A percentile compares a stretch with the other conserved stretches of the same genome.
These are phyloP conservation scores for Zootoca vivipara DNA, from an alignment of 2,113 vertebrate species.

Conservation along the genomic window DNA sequence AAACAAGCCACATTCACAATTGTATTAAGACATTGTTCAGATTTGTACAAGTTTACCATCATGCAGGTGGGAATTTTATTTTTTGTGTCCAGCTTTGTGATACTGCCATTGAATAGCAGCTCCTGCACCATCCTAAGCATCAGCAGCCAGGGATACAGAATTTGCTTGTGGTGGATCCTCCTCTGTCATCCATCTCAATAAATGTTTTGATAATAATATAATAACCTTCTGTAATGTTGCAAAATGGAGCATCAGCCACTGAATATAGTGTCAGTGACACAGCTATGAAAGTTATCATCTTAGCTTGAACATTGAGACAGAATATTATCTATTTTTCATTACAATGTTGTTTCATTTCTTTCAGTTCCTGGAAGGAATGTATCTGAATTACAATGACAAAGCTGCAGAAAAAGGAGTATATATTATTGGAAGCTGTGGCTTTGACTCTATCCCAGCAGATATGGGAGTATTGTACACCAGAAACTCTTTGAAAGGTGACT, in stretches of 20 bases:
- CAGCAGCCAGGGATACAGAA: neutral
- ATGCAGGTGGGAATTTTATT: neutral
- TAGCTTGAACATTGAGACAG: neutral
- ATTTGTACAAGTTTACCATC: neutral
- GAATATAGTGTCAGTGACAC: neutral
- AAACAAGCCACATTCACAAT: neutral
- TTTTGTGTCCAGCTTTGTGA: neutral
- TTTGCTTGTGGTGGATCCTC: neutral
- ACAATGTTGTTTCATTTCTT: constrained; percentile 32
- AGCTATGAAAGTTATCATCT: neutral
- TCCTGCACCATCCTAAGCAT: neutral
- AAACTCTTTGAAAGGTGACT: constrained; percentile 89
- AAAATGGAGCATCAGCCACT: neutral
- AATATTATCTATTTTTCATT: fast-evolving
- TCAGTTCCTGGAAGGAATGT: constrained; percentile 93
- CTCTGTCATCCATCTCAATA: neutral
- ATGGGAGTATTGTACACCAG: constrained; percentile 92
- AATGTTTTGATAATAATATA: neutral
- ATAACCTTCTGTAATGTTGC: neutral
- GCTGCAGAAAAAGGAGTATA: constrained; percentile 91
- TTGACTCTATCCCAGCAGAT: constrained; percentile 96
- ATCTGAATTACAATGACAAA: constrained; percentile 85
- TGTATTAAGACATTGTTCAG: neutral
- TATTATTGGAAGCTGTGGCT: constrained; percentile 92
- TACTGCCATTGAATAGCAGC: neutral